Conservation (phyloP, 1,140 invertebrate species). For the Sesamia nonagrioides region DNA sequence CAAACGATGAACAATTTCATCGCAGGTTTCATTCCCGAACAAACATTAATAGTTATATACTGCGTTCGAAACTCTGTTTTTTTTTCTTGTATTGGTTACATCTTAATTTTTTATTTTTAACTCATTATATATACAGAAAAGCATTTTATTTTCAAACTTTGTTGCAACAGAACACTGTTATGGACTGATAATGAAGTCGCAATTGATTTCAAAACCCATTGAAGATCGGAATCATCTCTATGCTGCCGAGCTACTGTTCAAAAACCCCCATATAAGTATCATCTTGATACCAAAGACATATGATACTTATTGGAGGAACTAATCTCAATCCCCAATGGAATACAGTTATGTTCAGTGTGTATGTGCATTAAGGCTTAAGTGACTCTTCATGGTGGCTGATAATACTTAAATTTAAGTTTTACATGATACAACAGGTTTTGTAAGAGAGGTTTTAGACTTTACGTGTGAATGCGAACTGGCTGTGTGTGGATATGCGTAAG, state of each 20-base stretch:
- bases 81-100: too few relatives aligned
- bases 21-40: too few relatives aligned
- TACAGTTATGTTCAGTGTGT: constrained; percentile 44
- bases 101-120: too few relatives aligned
- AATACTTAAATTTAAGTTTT: constrained; percentile 54
- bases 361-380: constrained; percentile 56
- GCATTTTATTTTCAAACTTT: too few relatives aligned
- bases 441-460: constrained; percentile 13
- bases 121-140: too few relatives aligned
- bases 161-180: not conserved
- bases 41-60: too few relatives aligned
- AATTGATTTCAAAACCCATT: not conserved
- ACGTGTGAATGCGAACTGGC: not conserved
- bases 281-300: constrained; percentile 1
- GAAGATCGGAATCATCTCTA: not conserved
- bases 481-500: constrained; percentile 6
- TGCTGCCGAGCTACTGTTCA: not conserved
- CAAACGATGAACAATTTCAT: too few relatives aligned
- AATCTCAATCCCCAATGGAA: not conserved
- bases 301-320: not conserved
- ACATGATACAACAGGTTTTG: constrained; percentile 49
- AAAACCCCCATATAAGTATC: not conserved
- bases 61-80: too few relatives aligned
- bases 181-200: not conserved
- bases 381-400: constrained; percentile 46